phyloP scores from a whole-genome alignment of 2,888 invertebrate genomes.

The Drosophila cognata region DNA sequence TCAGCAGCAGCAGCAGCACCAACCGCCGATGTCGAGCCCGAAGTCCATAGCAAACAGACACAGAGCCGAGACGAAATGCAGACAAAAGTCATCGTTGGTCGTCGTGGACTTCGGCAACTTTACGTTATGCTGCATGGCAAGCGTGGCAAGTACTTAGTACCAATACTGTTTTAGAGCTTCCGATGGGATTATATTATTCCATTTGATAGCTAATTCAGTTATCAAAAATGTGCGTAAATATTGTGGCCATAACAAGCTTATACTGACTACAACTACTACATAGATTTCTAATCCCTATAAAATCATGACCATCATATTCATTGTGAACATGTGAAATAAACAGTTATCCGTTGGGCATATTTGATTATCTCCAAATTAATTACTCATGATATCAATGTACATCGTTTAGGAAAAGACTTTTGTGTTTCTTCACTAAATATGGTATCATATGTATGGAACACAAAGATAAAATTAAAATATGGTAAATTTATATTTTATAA shows the following conservation, averaged over 20 bases:
- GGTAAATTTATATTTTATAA: neutral
- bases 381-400: neutral
- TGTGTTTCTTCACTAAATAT: neutral
- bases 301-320: neutral
- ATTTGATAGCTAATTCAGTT: constrained; percentile 49
- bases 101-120: constrained; percentile 27
- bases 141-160: constrained; percentile 26
- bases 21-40: constrained; percentile 11
- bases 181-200: constrained; percentile 56
- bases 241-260: constrained; percentile 8
- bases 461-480: neutral
- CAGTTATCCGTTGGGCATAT: neutral
- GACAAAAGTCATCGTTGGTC: constrained; percentile 39
- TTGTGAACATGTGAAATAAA: neutral
- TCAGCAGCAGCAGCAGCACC: constrained; percentile 3
- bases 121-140: constrained; percentile 11
- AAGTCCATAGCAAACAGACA: constrained; percentile 12
- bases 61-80: constrained; percentile 44
- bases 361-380: neutral
- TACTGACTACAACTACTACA: neutral
- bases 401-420: neutral
- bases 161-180: constrained; percentile 53
- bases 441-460: neutral
- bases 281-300: neutral
- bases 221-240: constrained; percentile 8